phyloP scores from a whole-genome alignment of 2,113 vertebrate species.

The Megaceryle torquata region DNA sequence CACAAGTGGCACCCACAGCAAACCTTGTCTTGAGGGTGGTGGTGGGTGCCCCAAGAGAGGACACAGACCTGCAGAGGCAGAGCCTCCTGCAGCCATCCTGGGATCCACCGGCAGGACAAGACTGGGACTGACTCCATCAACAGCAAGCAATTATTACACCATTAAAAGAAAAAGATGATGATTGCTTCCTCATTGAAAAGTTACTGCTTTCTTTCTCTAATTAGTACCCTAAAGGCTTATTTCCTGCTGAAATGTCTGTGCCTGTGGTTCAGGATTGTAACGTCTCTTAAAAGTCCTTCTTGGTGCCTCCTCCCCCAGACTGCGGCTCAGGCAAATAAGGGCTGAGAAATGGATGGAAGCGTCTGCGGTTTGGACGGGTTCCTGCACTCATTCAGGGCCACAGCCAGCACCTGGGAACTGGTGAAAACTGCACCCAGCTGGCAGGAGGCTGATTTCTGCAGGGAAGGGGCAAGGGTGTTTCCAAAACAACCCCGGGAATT shows the following conservation, averaged over 20 bases:
- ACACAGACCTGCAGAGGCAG: neutral
- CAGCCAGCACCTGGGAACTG: neutral
- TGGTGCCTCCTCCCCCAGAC: neutral
- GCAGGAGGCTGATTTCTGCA: neutral
- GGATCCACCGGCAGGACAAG: too few relatives aligned
- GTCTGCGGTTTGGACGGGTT: neutral
- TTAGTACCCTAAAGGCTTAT: neutral
- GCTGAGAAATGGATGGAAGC: neutral
- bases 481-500: neutral
- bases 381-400: neutral
- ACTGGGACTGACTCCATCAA: neutral
- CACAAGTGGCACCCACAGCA: neutral
- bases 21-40: neutral
- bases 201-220: neutral
- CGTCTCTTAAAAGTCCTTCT: neutral
- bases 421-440: neutral
- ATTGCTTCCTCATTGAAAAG: neutral
- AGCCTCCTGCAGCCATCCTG: accelerated
- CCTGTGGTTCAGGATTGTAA: neutral
- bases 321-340: neutral
- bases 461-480: neutral
- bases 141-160: neutral
- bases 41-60: neutral
- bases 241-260: neutral
- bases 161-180: neutral